Evolutionary conservation across 2,113 vertebrate species (phyloP).

Genomic region (Lasiurus cinereus): DNA sequence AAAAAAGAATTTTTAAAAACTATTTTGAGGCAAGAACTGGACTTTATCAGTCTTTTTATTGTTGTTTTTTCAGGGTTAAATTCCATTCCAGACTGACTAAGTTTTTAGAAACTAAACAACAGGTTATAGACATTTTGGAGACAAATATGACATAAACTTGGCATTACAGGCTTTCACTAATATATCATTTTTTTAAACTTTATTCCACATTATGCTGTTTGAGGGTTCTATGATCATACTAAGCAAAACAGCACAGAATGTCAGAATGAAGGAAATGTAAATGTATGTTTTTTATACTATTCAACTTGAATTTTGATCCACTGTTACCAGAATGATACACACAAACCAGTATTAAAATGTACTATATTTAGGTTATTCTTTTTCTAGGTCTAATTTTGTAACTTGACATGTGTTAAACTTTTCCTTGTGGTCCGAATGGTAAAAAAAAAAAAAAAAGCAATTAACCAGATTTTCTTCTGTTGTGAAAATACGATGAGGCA

Average conservation of each 20-base stretch:
- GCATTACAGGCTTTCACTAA: background rate
- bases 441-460: background rate
- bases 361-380: background rate
- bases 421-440: background rate
- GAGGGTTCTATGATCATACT: background rate
- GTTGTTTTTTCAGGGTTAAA: conserved; percentile 74
- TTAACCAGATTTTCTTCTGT: background rate
- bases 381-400: background rate
- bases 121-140: conserved; percentile 53
- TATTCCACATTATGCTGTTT: background rate
- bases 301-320: background rate
- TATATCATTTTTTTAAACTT: conserved; percentile 46
- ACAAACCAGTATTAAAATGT: background rate
- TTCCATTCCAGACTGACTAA: conserved; percentile 26
- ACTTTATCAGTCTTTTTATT: conserved; percentile 84
- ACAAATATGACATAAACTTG: conserved; percentile 47
- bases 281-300: background rate
- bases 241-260: background rate
- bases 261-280: background rate
- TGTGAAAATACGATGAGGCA: background rate
- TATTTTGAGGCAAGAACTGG: conserved; percentile 84
- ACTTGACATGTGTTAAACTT: background rate
- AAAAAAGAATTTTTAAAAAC: conserved; percentile 65
- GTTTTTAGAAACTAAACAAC: conserved; percentile 72
- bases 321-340: conserved; percentile 15